These are phyloP conservation scores for Nettapus auritus DNA, from an alignment of 2,113 vertebrate genomes.

Conservation along the genomic window DNA sequence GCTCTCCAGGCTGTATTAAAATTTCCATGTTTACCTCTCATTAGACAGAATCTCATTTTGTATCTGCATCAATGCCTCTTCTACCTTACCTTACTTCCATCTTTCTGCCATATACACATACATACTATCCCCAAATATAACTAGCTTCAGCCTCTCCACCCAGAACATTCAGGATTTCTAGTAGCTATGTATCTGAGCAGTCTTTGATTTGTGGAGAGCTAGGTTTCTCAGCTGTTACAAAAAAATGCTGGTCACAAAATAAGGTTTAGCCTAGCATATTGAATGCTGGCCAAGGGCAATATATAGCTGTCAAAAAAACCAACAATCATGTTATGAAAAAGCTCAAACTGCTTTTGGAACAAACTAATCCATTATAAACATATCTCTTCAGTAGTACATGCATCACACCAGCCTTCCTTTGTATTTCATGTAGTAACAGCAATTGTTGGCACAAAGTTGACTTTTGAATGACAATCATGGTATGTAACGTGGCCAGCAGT, in stretches of 20 bases:
- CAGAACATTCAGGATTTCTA: background rate
- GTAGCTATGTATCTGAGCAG: background rate
- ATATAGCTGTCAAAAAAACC: background rate
- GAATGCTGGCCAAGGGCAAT: background rate
- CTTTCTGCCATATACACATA: background rate
- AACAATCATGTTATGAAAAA: background rate
- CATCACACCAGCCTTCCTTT: background rate
- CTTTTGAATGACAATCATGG: background rate
- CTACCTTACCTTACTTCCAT: background rate
- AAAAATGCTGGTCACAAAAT: background rate
- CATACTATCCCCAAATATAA: background rate
- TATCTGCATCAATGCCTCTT: background rate
- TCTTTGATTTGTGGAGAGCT: rapidly evolving
- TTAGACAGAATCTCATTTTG: background rate
- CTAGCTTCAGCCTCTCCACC: background rate
- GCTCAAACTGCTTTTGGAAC: background rate
- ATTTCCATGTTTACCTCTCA: background rate
- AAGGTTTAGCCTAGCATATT: background rate
- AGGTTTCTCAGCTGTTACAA: background rate
- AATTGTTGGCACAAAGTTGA: background rate
- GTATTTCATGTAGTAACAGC: background rate
- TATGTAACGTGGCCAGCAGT: background rate
- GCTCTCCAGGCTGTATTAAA: background rate
- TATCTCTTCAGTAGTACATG: background rate
- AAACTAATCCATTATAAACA: background rate